Evolutionary conservation across 2,113 vertebrate genomes (phyloP), one percentile per base, ranked within the genome.

Genomic region (Corythaeola cristata): DNA sequence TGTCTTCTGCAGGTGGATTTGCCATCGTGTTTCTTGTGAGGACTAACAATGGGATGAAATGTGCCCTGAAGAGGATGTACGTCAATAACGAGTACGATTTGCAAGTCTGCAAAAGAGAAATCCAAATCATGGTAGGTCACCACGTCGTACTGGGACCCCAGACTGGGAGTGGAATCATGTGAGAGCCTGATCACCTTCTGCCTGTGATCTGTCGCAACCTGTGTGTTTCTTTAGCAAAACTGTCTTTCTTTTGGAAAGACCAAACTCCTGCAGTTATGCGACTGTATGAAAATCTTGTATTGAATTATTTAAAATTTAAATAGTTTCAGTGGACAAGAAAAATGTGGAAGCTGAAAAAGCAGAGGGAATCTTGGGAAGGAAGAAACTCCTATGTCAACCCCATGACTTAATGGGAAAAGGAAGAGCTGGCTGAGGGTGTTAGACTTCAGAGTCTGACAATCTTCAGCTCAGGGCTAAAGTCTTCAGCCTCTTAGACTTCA

Each of bases 51-150:
- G 99, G 99, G 30, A 92, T 99, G 90, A 99, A 99, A 37, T 99
- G 99, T 95, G 99, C 99, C 84, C 98, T 99, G 67, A 99, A 99
- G 98, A 98, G 99, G 91, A 99, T 99, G 99, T 99, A 99, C 14
- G 99, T 99, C 97, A 99, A 99, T 96, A 99, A 99, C 3, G 99
- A 99, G 92, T 98, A 99, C 2, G 99, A 99, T 96, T 98, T 99
- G 87, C 98, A 99, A 90, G 98, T 99, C 96, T 99, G 99, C 99
- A 99, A 99, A 94, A 98, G 99, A 95, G 99, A 99, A 96, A 99
- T 99, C 97, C 99, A 99, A 91, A 99, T 99, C 95, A 99, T 99
- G 99, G 99, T 99, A 98, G 99, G 99, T 58, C 53, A 5, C 26
- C 5, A 1, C 8, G 49, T 77, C 8, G 11, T 3, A 2, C 5